Evolutionary conservation across 1,140 invertebrate species (phyloP).

Genomic region (Trinorchestia longiramus): DNA sequence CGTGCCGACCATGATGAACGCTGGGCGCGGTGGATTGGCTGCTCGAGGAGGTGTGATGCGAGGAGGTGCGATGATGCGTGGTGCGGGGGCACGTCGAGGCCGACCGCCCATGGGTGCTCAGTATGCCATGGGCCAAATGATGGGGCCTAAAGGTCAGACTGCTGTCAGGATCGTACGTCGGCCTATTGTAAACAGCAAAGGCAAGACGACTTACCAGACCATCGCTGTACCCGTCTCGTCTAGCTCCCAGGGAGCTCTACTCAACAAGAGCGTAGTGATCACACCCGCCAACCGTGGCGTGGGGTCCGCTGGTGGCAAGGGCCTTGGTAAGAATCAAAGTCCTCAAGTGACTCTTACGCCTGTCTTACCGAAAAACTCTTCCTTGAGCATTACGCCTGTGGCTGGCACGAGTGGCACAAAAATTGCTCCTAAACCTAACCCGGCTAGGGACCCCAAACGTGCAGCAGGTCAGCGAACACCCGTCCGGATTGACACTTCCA

Average conservation of each 20-base stretch:
- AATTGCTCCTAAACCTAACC: not conserved
- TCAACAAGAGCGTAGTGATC: slow-evolving; percentile 59
- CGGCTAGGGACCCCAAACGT: not conserved
- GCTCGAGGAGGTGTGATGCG: slow-evolving; percentile 17
- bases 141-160: slow-evolving; percentile 55
- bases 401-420: slow-evolving; percentile 38
- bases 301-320: not conserved
- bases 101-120: slow-evolving; percentile 50
- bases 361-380: slow-evolving; percentile 8
- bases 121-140: slow-evolving; percentile 56
- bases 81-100: slow-evolving; percentile 34
- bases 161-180: slow-evolving; percentile 54
- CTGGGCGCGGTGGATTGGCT: slow-evolving; percentile 1
- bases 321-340: not conserved
- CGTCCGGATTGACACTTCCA: not conserved
- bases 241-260: slow-evolving; percentile 51
- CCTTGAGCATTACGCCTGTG: slow-evolving; percentile 11
- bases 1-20: slow-evolving; percentile 57
- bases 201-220: slow-evolving; percentile 53
- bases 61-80: slow-evolving; percentile 25
- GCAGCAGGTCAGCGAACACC: not conserved
- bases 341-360: slow-evolving; percentile 35
- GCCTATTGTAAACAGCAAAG: slow-evolving; percentile 47
- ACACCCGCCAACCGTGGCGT: slow-evolving; percentile 46
- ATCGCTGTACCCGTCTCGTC: slow-evolving; percentile 56